phyloP scores from a whole-genome alignment of 2,113 vertebrate genomes.

The Heterocephalus glaber region DNA sequence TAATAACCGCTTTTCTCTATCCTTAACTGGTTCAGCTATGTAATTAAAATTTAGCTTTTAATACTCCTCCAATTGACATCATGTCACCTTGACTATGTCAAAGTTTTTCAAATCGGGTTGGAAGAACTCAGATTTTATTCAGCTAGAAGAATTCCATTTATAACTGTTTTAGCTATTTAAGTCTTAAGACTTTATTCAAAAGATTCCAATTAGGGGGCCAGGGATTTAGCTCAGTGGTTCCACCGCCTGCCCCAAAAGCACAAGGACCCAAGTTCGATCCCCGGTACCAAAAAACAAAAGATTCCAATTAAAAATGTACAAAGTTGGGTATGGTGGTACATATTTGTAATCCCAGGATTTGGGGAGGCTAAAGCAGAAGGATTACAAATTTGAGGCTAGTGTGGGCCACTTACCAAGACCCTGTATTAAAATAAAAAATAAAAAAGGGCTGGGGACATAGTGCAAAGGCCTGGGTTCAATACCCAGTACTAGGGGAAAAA shows the following conservation, averaged over 20 bases:
- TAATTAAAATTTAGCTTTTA: conserved; percentile 12
- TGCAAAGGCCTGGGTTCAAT: not conserved
- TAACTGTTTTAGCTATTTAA: conserved; percentile 18
- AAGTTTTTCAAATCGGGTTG: not conserved
- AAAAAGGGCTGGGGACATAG: not conserved
- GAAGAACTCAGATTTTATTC: conserved; percentile 19
- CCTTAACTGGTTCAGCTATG: not conserved
- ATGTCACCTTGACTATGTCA: not conserved
- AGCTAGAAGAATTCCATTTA: not conserved
- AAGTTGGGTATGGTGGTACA: not conserved
- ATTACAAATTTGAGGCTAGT: not conserved
- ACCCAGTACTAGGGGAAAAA: not conserved
- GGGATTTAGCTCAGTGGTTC: no score
- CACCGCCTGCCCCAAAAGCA: no score
- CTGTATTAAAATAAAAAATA: not conserved
- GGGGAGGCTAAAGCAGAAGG: not conserved
- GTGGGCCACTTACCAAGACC: not conserved
- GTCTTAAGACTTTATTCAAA: not conserved
- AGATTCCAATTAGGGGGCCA: not conserved
- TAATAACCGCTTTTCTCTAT: not conserved
- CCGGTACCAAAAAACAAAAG: no score
- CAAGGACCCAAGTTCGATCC: no score
- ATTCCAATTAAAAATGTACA: not conserved
- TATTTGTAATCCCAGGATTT: not conserved
- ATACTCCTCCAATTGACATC: not conserved